phyloP scores from a whole-genome alignment of 2,113 vertebrate genomes.

The Columbina picui region DNA sequence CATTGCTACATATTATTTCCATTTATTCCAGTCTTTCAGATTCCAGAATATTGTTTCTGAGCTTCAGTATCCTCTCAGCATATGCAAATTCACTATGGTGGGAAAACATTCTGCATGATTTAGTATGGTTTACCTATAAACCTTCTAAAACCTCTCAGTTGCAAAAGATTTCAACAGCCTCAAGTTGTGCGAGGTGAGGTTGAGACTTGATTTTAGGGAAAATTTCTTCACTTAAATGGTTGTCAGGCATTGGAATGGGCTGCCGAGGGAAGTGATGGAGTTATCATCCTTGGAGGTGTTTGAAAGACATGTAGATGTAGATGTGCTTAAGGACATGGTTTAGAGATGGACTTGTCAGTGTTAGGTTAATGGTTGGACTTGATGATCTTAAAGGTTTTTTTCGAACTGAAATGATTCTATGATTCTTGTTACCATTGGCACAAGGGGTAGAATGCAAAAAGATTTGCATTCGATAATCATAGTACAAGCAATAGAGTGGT shows the following conservation, averaged over 20 bases:
- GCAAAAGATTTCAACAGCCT: neutral
- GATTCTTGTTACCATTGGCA: neutral
- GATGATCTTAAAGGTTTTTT: too few species aligned
- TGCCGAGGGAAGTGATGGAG: too few species aligned
- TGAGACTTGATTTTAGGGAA: too few species aligned
- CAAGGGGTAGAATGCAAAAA: neutral
- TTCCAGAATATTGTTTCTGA: constrained; percentile 9
- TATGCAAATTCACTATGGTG: neutral
- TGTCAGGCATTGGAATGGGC: too few species aligned
- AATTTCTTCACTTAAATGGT: too few species aligned
- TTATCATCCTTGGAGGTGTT: too few species aligned
- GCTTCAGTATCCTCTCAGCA: neutral
- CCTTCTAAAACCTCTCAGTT: neutral
- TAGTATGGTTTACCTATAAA: neutral
- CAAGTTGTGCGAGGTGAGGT: too few species aligned
- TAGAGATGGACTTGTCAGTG: too few species aligned
- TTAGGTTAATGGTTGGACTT: too few species aligned
- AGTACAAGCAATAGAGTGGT: neutral
- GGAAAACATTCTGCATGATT: neutral
- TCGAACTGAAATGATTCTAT: too few species aligned
- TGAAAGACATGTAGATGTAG: too few species aligned
- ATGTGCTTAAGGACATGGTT: too few species aligned
- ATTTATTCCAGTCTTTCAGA: neutral
- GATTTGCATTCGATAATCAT: neutral
- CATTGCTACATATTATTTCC: neutral